phyloP scores from a whole-genome alignment of 2,888 invertebrate genomes.

The Agonopterix arenella region DNA sequence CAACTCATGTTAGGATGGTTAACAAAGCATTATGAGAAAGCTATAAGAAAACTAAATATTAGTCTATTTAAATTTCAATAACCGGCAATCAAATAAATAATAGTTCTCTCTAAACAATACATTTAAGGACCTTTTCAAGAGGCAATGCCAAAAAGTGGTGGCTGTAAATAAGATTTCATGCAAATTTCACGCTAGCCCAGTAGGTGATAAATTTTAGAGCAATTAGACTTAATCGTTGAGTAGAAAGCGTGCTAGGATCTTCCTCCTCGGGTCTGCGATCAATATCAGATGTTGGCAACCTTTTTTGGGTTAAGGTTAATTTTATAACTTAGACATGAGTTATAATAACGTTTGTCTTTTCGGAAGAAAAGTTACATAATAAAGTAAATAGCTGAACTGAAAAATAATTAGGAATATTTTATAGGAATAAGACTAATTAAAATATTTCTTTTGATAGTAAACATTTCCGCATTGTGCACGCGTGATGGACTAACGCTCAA shows the following conservation, averaged over 20 bases:
- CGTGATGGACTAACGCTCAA: background rate
- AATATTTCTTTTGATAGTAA: background rate
- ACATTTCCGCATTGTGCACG: background rate
- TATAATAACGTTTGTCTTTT: background rate
- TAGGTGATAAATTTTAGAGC: constrained; percentile 62
- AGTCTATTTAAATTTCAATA: too few species aligned
- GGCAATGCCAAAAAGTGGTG: constrained; percentile 14
- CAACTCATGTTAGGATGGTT: too few species aligned
- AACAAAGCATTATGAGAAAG: too few species aligned
- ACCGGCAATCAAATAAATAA: too few species aligned
- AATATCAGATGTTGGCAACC: constrained; percentile 42
- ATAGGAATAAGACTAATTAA: too few species aligned
- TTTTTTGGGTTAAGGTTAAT: constrained; percentile 13
- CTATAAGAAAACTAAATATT: too few species aligned
- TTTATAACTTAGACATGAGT: background rate
- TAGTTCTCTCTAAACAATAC: background rate
- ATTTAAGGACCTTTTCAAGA: background rate
- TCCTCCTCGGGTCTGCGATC: constrained; percentile 48
- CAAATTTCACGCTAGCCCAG: constrained; percentile 41
- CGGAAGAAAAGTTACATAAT: background rate
- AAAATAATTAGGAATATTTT: background rate
- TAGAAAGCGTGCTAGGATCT: constrained; percentile 58
- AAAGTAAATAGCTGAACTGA: background rate
- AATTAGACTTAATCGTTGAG: constrained; percentile 67
- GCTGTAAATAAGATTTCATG: constrained; percentile 24